phyloP scores from a whole-genome alignment of 2,113 vertebrate species.

The Lepisosteus osseus region DNA sequence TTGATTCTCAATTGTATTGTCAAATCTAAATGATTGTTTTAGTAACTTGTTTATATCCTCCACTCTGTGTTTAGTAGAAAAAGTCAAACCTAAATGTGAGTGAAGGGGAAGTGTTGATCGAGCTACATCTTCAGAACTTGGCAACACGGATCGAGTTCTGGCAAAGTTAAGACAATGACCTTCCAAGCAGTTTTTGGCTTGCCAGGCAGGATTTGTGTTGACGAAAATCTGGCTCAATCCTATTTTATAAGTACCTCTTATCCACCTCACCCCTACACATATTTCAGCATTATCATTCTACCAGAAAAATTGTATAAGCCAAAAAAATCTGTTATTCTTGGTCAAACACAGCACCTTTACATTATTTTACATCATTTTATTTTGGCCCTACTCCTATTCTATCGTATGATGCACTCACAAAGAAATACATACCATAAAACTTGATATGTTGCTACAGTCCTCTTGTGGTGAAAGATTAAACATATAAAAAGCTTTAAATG shows the following conservation, averaged over 20 bases:
- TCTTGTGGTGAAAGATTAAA: constrained; percentile 49
- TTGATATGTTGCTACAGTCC: constrained; percentile 50
- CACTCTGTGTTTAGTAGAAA: too few relatives aligned
- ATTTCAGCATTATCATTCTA: neutral
- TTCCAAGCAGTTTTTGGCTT: constrained; percentile 45
- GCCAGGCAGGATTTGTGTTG: constrained; percentile 38
- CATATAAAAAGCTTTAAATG: constrained; percentile 46
- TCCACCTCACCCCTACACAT: constrained; percentile 21
- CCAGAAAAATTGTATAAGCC: neutral
- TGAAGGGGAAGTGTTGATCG: neutral
- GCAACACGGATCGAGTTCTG: constrained; percentile 26
- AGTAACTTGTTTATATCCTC: too few relatives aligned
- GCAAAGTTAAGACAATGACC: constrained; percentile 48
- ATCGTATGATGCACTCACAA: neutral
- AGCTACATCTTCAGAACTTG: constrained; percentile 15
- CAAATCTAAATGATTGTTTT: too few relatives aligned
- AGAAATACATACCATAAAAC: constrained; percentile 38
- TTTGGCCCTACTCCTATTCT: neutral
- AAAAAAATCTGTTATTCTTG: neutral
- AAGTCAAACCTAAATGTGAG: too few relatives aligned
- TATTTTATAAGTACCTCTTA: constrained; percentile 44
- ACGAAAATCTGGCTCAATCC: constrained; percentile 15
- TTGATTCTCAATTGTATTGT: too few relatives aligned
- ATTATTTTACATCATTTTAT: neutral
- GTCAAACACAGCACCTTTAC: neutral